Base-by-base conservation (phyloP, 2,797 vertebrate genomes). In the Xiphorhynchus erythropygius region DNA sequence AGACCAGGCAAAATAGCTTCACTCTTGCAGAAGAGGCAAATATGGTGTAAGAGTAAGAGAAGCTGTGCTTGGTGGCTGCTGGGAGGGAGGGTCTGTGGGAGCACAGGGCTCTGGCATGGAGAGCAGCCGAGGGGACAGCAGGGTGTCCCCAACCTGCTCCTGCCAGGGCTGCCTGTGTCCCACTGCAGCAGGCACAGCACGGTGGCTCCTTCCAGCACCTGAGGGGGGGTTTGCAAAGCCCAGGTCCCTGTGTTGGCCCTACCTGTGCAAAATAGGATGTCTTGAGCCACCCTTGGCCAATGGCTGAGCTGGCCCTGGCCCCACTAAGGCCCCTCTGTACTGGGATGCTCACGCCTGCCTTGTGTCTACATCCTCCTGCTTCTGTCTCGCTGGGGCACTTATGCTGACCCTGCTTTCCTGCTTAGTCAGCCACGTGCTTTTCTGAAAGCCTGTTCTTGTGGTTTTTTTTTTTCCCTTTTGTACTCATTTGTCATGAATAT, bases 401-500 rank as follows among this genome's bases (percentile, higher is more conserved):
- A 7, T 0, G 18, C 91, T 64, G 47, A 33, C 69, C 47, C 73
- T 73, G 79, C 87, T 96, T 92, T 65, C 46, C 53, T 83, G 86
- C 90, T 94, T 74, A 74, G 75, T 17, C 67, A 65, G 37, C 65
- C 57, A 41, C 4, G 0, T 73, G 73, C 89, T 87, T 84, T 65
- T 62, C 90, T 89, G 50, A 75, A 73, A 59, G 62, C 63, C 78
- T 75, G 32, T 62, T 75, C 67, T 71, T 69, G 41, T 74, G 53
- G 28, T 5, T 7, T 49, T 70, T 53, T 53, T 70, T 52, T 70
- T 42, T 6, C 5, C 35, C 44, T 82, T 95, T 88, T 84, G 73
- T 97, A 96, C 41, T 93, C 65, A 79, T 82, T 67, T 67, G 50
- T 94, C 53, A 68, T 68, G 28, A 94, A 62, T 93, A 90, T 82